phyloP scores from a whole-genome alignment of 2,888 invertebrate genomes.

The Eristalis intricaria region DNA sequence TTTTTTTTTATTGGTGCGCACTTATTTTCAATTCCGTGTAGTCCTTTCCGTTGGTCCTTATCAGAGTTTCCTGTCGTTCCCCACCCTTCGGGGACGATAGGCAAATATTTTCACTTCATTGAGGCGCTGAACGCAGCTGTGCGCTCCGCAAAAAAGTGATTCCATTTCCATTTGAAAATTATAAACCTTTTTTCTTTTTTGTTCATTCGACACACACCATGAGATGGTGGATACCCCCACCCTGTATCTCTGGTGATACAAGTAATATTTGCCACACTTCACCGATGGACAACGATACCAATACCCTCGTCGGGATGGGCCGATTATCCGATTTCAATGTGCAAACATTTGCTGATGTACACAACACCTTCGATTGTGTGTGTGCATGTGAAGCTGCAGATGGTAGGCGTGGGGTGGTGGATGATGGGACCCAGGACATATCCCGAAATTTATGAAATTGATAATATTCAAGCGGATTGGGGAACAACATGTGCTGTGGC shows the following conservation, averaged over 20 bases:
- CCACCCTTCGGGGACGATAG: not conserved
- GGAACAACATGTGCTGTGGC: not conserved
- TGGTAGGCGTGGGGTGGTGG: not conserved
- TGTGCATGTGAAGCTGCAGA: not conserved
- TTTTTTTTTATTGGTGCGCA: not conserved
- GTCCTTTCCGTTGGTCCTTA: not conserved
- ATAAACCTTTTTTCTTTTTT: not conserved
- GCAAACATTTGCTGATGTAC: constrained; percentile 13
- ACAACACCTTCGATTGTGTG: constrained; percentile 6
- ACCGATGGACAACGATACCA: not conserved
- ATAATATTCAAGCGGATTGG: not conserved
- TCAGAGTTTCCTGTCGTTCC: not conserved
- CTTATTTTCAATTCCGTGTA: not conserved
- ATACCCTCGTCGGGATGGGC: not conserved
- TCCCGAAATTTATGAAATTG: not conserved
- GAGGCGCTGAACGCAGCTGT: not conserved
- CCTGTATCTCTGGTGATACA: not conserved
- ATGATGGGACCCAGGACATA: not conserved
- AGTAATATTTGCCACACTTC: not conserved
- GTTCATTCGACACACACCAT: not conserved
- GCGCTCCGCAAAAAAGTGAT: not conserved
- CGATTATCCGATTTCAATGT: constrained; percentile 1
- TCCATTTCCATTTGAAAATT: not conserved
- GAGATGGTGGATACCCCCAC: not conserved
- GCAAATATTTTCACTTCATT: not conserved